phyloP scores from a whole-genome alignment of 2,113 vertebrate species.

The Hoplias malabaricus region DNA sequence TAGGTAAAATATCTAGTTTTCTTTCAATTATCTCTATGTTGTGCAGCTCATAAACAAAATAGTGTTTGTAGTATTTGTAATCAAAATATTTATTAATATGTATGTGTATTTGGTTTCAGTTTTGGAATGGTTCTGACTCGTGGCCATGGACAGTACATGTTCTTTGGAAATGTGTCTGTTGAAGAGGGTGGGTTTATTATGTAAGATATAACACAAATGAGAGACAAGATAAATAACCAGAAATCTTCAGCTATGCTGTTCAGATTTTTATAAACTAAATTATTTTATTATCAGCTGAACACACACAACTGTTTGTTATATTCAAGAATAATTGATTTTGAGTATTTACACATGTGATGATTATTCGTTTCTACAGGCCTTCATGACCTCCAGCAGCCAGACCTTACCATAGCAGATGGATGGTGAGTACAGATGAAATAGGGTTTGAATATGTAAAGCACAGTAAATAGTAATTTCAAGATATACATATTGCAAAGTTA shows the following conservation, averaged over 20 bases:
- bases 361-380: constrained; percentile 75
- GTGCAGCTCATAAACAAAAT: too few relatives aligned
- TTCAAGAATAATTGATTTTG: neutral
- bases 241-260: neutral
- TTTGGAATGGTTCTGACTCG: constrained; percentile 87
- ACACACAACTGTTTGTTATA: neutral
- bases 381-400: constrained; percentile 90
- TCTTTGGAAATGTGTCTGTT: constrained; percentile 88
- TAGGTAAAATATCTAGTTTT: constrained; percentile 74
- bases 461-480: too few relatives aligned
- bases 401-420: constrained; percentile 84
- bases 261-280: neutral
- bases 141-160: constrained; percentile 82
- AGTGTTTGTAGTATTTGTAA: neutral
- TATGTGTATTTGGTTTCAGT: constrained; percentile 64
- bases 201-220: neutral
- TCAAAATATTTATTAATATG: neutral
- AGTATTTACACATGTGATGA: neutral
- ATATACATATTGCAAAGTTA: too few relatives aligned
- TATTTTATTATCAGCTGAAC: neutral
- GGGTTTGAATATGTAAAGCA: too few relatives aligned
- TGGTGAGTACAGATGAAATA: constrained; percentile 74
- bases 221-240: neutral
- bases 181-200: constrained; percentile 84
- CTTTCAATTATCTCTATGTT: neutral